Percentiles rank a stretch among this genome's conserved stretches.
Evolutionary conservation across 2,797 vertebrate genomes (phyloP).

Genomic region (Salarias fasciatus): DNA sequence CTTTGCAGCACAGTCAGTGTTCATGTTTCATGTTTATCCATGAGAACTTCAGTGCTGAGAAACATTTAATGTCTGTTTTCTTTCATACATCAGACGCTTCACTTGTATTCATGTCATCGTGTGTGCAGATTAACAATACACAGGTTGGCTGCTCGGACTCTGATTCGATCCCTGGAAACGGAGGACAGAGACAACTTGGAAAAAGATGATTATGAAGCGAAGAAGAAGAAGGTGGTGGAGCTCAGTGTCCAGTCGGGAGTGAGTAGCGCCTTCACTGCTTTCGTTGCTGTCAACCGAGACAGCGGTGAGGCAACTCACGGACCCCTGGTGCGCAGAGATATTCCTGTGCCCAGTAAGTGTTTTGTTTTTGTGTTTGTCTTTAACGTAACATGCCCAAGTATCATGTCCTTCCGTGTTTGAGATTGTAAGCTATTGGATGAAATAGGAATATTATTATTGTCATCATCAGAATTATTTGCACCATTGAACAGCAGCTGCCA

Average conservation of each 20-base stretch:
- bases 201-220: slow-evolving; percentile 27
- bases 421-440: too few species aligned
- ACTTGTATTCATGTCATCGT: neutral
- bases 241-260: slow-evolving; percentile 84
- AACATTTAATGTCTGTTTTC: too few species aligned
- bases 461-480: too few species aligned
- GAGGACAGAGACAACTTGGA: neutral
- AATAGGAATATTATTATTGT: too few species aligned
- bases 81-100: too few species aligned
- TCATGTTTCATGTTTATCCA: too few species aligned
- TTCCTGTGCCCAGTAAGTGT: slow-evolving; percentile 60
- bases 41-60: too few species aligned
- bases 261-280: slow-evolving; percentile 83
- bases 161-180: slow-evolving; percentile 79
- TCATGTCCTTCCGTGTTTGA: too few species aligned
- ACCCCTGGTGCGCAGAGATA: slow-evolving; percentile 64
- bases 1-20: too few species aligned
- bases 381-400: too few species aligned
- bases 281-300: slow-evolving; percentile 80
- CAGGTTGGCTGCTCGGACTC: slow-evolving; percentile 77
- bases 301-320: slow-evolving; percentile 61
- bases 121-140: slow-evolving; percentile 79
- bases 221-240: slow-evolving; percentile 72
- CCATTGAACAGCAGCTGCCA: too few species aligned
- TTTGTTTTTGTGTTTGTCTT: neutral